Base-by-base conservation (phyloP, 2,888 invertebrate species). In the Pseudococcus longispinus region DNA sequence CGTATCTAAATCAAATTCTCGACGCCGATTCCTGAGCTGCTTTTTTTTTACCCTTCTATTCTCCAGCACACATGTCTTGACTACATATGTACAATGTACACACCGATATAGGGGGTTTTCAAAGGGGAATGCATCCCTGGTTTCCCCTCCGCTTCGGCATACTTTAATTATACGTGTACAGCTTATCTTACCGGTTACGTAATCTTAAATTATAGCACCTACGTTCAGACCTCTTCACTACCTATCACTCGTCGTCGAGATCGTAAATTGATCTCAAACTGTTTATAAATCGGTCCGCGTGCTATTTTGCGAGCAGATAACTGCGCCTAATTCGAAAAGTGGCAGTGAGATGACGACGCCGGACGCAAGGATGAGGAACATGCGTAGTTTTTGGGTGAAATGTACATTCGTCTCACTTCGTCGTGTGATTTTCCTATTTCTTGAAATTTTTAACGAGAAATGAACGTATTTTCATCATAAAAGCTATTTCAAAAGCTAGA, bases 1-100 rank as follows among this genome's bases (percentile, higher is more conserved):
- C 60, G 60, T 18, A 32, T 29, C 26, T 80, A 80, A 80, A 80
- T 80, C 77, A 80, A 80, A 80, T 80, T 80, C 77, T 29, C n/a
- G 23, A 29, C 32, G 15, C 74, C 32, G 74, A 74, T 74, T 74
- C 23, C 60, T 60, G 23, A 60, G 23, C 55, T n/a, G 13, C 4
- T 55, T 55, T 60, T 60, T 60, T 60, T 60, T 60, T 60, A 2
- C 23, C 20, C 23, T 60, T 60, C 9, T 23, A 2, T 2, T 23
- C 60, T 60, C 20, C 1, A 9, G 9, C 23, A 60, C 60, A 60
- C 60, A 60, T 60, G 60, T 60, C 60, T 60, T 23, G 60, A 20
- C 23, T 60, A 23, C 60, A 4, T 60, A 51, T 51, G n/a, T n/a
- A 60, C 60, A 18, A 55, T 55, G 55, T 55, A 20, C n/a, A 55